Evolutionary conservation across 2,113 vertebrate species (phyloP), one percentile per base, ranked within the genome.

Genomic region (Gambusia affinis): DNA sequence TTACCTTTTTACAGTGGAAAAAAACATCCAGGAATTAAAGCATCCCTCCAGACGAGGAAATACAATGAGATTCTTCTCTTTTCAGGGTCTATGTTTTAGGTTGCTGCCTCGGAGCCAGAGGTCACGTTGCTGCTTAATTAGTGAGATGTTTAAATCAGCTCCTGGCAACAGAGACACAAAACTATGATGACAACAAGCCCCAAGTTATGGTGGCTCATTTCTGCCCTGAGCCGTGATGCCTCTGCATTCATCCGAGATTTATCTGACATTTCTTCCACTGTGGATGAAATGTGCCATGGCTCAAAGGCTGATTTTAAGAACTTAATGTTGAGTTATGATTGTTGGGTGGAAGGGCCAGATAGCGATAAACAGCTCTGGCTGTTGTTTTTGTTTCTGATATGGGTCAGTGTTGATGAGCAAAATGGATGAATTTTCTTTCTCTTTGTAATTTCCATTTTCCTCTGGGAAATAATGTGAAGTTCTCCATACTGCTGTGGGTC

Each of bases 391-490:
- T 42, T 31, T n/a, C 66, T 71, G 69, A 85, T 82, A 67, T 81
- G 78, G 83, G 76, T 90, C 85, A 88, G 29, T 76, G 72, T 62
- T 82, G 84, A 85, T 85, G 89, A 86, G 68, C 54, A 68, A 74
- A 76, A 82, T 79, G 83, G 82, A 83, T 78, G 78, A 83, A 83
- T 82, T 82, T 75, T 64, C 79, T 72, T 76, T 66, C 28, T 70
- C 67, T 88, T 85, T 87, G 85, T 88, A 89, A 91, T 91, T 91
- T 82, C 66, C 76, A 62, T 75, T 64, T 68, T 89, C 90, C 90
- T 78, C 7, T 39, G 90, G 92, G 92, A 93, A 93, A 92, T 93
- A 91, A 91, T 54, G 81, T 81, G 82, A 78, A 79, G 84, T 83
- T 85, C 84, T 91, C 82, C 77, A 84, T 89, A 89, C 87, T 90